A percentile compares a stretch with the other conserved stretches of the same genome.
Conservation (phyloP, 2,888 invertebrate genomes). For the Latrodectus hesperus region DNA sequence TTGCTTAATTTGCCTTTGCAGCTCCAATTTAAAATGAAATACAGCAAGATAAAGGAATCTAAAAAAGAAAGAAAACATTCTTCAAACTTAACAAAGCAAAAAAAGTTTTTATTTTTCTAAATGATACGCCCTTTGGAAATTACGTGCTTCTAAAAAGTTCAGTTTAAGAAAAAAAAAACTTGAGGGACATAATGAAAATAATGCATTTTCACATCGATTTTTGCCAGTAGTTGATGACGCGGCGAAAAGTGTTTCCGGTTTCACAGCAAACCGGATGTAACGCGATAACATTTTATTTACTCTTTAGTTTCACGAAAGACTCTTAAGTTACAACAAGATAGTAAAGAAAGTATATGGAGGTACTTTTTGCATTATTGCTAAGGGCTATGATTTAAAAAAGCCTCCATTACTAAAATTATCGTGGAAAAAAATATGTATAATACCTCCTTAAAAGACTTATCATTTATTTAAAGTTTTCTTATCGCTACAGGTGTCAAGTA, state of each 20-base stretch:
- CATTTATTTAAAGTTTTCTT: too few relatives aligned
- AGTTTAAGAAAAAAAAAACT: constrained; percentile 39
- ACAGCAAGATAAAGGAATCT: too few relatives aligned
- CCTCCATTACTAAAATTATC: neutral
- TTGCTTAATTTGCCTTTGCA: too few relatives aligned
- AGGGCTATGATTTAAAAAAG: neutral
- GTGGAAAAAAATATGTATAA: neutral
- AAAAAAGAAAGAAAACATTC: neutral
- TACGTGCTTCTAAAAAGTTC: constrained; percentile 40
- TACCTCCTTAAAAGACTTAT: too few relatives aligned
- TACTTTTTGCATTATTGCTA: constrained; percentile 9
- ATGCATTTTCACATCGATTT: constrained; percentile 37
- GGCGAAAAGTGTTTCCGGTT: constrained; percentile 50
- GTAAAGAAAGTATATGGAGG: neutral
- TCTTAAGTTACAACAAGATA: constrained; percentile 1
- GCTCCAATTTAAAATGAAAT: too few relatives aligned
- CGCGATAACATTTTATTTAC: constrained; percentile 46
- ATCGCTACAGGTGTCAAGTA: neutral
- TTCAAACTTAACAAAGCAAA: constrained; percentile 18
- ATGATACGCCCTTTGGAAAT: constrained; percentile 53
- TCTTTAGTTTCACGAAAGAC: constrained; percentile 16
- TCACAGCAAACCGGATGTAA: constrained; percentile 43
- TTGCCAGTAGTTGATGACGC: constrained; percentile 39
- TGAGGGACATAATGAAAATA: constrained; percentile 10
- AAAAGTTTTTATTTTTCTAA: constrained; percentile 26